phyloP scores from a whole-genome alignment of 1,140 invertebrate species.

The Pseudoatta argentina region DNA sequence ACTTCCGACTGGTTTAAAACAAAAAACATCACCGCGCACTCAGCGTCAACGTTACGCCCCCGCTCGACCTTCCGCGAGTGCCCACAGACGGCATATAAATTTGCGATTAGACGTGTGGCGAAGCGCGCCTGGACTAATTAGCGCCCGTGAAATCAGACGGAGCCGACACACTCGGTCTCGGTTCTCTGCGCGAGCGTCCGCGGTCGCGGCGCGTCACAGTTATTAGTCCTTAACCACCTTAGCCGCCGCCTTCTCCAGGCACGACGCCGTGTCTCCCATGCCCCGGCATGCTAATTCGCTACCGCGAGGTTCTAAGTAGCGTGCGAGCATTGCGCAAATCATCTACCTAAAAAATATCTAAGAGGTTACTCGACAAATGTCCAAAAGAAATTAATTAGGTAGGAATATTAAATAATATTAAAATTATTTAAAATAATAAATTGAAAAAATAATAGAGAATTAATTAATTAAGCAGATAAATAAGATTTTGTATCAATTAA shows the following conservation, averaged over 20 bases:
- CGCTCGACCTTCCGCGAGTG: constrained; percentile 54
- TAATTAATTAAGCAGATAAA: neutral
- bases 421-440: neutral
- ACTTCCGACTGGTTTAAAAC: constrained; percentile 52
- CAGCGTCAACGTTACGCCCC: constrained; percentile 53
- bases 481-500: constrained; percentile 4
- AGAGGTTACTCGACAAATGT: neutral
- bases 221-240: constrained; percentile 76
- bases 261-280: constrained; percentile 7
- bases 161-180: constrained; percentile 70
- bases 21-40: constrained; percentile 7
- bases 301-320: constrained; percentile 11
- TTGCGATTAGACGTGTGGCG: constrained; percentile 63
- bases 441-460: neutral
- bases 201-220: constrained; percentile 74
- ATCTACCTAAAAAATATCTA: neutral
- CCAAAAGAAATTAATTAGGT: neutral
- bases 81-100: constrained; percentile 64
- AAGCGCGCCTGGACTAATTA: constrained; percentile 73
- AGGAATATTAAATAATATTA: neutral
- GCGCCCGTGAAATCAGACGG: constrained; percentile 74
- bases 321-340: neutral
- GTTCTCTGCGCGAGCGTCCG: constrained; percentile 62
- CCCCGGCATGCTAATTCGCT: constrained; percentile 25
- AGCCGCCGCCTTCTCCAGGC: constrained; percentile 59